Percentiles rank a stretch among this genome's conserved stretches.
These are phyloP conservation scores for Dendrocincla fuliginosa DNA, from an alignment of 2,797 vertebrate genomes.

Conservation along the genomic window DNA sequence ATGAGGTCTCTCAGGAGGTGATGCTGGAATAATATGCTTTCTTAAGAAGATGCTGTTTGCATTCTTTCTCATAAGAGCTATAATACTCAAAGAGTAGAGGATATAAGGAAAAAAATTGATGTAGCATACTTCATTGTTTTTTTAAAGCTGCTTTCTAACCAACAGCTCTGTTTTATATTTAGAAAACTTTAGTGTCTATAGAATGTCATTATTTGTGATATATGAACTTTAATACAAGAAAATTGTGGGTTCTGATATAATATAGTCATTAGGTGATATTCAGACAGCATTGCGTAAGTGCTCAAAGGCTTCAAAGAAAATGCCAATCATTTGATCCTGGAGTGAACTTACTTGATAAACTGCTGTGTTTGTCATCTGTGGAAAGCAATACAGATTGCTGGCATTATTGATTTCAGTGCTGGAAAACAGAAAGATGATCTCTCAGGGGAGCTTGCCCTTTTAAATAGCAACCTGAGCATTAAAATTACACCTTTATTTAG, in stretches of 20 bases:
- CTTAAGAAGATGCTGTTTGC: not conserved
- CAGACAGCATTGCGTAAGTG: not conserved
- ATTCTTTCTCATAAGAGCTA: not conserved
- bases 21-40: not conserved
- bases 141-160: not conserved
- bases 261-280: not conserved
- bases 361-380: not conserved
- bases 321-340: conserved; percentile 3
- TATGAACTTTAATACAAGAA: not conserved
- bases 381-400: not conserved
- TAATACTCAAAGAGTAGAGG: not conserved
- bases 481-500: conserved; percentile 26
- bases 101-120: not conserved
- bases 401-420: conserved; percentile 9
- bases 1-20: not conserved
- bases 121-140: not conserved
- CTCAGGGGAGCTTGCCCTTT: not conserved
- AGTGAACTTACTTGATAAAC: conserved; percentile 6
- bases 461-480: not conserved
- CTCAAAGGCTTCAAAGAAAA: not conserved
- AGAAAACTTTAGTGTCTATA: not conserved
- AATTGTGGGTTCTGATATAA: not conserved
- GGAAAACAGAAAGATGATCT: not conserved
- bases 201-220: not conserved
- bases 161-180: not conserved